Evolutionary conservation across 1,140 invertebrate species (phyloP), one percentile per base, ranked within the genome.

Genomic region (Zaprionus africanus): DNA sequence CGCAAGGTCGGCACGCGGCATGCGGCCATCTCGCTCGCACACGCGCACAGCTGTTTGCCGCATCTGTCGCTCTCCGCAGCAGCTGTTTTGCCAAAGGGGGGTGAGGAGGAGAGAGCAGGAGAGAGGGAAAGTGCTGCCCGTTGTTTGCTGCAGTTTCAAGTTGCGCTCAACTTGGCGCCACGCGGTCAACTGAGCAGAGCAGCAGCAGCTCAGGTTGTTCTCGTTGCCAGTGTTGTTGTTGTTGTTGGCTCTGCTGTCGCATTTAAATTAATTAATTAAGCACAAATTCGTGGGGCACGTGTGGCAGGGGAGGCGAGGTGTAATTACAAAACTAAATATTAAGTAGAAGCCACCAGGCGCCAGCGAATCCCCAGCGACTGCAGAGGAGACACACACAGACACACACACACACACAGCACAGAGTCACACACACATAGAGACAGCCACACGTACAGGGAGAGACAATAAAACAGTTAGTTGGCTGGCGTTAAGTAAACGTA

Each of bases 271-370:
- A 87, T 87, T 87, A 87, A 87, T 88, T 87, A 88, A 87, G 74
- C 84, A 84, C 73, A 75, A 75, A 77, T 83, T 88, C 60, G 64
- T 67, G 53, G 38, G 71, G 43, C 53, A 19, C 60, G 64, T 67
- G 53, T 28, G 71, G 43, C 53, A 19, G 57, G 74, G 74, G 73
- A 3, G 70, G 77, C 70, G 74, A 22, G 22, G 76, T 71, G 24
- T 84, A 84, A 90, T 88, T 87, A 90, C 85, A 78, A 81, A 88
- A 81, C 68, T 84, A 81, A 87, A 88, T 87, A 84, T 87, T 81
- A 88, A 76, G 78, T 79, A 81, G 68, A 81, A 65, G 79, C 65
- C 84, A 83, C 36, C 58, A 66, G 83, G 73, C 77, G 83, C 77
- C 80, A 84, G 43, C 62, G 49, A 78, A 72, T 65, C 85, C 78